These are phyloP conservation scores for Trachelus troglodyta DNA, from an alignment of 2,888 invertebrate species.

Conservation along the genomic window DNA sequence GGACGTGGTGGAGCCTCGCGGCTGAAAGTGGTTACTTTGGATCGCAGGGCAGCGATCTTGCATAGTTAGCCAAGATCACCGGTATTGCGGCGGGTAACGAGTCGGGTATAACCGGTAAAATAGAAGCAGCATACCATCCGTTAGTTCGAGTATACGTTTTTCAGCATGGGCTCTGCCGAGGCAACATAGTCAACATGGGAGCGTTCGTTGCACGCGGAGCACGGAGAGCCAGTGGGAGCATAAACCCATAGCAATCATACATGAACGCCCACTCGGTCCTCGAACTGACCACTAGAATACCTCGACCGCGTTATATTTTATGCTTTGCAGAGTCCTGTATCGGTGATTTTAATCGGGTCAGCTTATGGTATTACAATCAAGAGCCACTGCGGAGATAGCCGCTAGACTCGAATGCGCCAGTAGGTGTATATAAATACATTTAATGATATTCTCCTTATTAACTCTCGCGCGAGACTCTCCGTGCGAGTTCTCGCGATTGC, in stretches of 20 bases:
- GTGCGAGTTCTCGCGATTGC: background rate
- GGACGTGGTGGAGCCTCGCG: background rate
- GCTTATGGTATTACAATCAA: conserved; percentile 27
- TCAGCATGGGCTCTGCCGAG: background rate
- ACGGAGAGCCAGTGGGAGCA: conserved; percentile 10
- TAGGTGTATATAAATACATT: conserved; percentile 33
- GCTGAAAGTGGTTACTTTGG: background rate
- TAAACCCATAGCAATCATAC: conserved; percentile 33
- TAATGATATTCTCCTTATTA: conserved; percentile 30
- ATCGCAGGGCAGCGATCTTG: background rate
- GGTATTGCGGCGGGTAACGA: conserved; percentile 7
- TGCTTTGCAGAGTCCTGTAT: conserved; percentile 2
- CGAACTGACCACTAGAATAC: conserved; percentile 21
- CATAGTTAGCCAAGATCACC: conserved; percentile 2
- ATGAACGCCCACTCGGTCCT: conserved; percentile 29
- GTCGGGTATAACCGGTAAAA: conserved; percentile 3
- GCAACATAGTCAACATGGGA: conserved; percentile 1
- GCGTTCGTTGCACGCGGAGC: background rate
- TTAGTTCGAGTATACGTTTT: conserved; percentile 2
- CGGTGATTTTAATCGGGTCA: conserved; percentile 38
- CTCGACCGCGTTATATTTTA: conserved; percentile 5
- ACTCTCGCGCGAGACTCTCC: conserved; percentile 12
- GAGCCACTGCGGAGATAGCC: conserved; percentile 19
- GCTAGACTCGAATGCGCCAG: background rate
- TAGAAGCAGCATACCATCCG: conserved; percentile 8